These are phyloP conservation scores for Conistra vaccinii DNA, from an alignment of 2,888 invertebrate genomes.

Conservation along the genomic window DNA sequence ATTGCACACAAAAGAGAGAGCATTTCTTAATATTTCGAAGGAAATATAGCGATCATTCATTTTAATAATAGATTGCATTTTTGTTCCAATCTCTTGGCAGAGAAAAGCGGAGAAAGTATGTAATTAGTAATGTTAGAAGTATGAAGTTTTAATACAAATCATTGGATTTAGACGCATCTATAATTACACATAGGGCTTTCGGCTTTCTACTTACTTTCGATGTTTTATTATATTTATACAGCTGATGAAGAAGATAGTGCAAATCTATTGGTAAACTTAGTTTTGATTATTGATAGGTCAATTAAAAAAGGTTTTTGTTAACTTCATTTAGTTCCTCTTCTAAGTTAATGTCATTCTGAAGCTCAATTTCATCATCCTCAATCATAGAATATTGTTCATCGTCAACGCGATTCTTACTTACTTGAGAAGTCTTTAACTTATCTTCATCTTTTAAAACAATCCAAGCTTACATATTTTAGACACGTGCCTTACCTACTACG, in stretches of 20 bases:
- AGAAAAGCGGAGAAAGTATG: slow-evolving; percentile 80
- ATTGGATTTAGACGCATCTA: slow-evolving; percentile 60
- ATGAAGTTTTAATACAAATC: slow-evolving; percentile 70
- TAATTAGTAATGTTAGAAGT: slow-evolving; percentile 73
- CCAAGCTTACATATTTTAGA: background rate
- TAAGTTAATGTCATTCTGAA: background rate
- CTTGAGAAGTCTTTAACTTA: background rate
- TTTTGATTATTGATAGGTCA: background rate
- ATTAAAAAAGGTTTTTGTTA: background rate
- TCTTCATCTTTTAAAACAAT: background rate
- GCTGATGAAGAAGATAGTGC: slow-evolving; percentile 4
- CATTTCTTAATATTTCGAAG: slow-evolving; percentile 64
- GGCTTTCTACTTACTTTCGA: slow-evolving; percentile 54
- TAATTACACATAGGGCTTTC: slow-evolving; percentile 56
- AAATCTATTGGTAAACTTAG: background rate
- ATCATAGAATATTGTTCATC: background rate
- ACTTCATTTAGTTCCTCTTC: background rate
- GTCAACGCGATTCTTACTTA: background rate
- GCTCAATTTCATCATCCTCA: background rate
- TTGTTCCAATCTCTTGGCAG: slow-evolving; percentile 67
- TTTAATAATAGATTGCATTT: slow-evolving; percentile 75
- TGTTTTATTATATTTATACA: slow-evolving; percentile 33
- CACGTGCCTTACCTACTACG: background rate
- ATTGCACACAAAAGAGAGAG: slow-evolving; percentile 51
- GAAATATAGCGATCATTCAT: slow-evolving; percentile 75